Base-by-base conservation (phyloP, 2,888 invertebrate species). In the Drosophila mulleri region DNA sequence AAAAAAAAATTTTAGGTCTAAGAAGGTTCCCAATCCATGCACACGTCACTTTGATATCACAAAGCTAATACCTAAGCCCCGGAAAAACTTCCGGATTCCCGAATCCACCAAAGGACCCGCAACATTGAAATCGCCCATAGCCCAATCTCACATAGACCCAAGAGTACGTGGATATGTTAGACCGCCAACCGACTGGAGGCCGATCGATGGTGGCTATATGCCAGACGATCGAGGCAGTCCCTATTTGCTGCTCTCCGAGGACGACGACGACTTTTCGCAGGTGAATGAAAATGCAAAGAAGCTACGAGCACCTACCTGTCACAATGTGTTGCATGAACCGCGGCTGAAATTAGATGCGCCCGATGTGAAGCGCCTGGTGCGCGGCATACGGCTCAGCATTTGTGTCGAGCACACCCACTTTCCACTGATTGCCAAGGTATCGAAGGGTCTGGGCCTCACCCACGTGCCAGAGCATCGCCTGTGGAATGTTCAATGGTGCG, bases 401-500 rank as follows among this genome's bases (percentile, higher is more conserved):
- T 92, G 92, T 61, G 81, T 91, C 42, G 80, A 87, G 16, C 88
- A 91, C 23, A 90, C 91, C 0, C 87, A 90, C 2, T 93, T 92
- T 61, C 80, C 78, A 1, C 75, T 92, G 5, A 84, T 93, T 54
- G 81, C 80, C 0, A 86, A 79, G 66, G 86, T 93, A 0, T 90
- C 92, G 3, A 91, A 91, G 71, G 67, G 74, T 16, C 63, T 93
- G 56, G 92, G 92, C 1, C 91, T 90, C 18, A 91, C 89, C 77
- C 62, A 91, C 29, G 97, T 97, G 0, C 94, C 94, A 0, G 97
- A 97, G 80, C 95, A 95, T 61, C 96, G 97, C 56, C 95, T 96
- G 60, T 98, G 98, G 98, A 97, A 97, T 91, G 94, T 98, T 77
- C 97, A 96, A 90, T 98, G 98, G 98, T 92, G 97, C 0, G 98